A percentile compares a stretch with the other conserved stretches of the same genome.
Conservation (phyloP, 1,140 invertebrate species). For the Saccostrea cuccullata region DNA sequence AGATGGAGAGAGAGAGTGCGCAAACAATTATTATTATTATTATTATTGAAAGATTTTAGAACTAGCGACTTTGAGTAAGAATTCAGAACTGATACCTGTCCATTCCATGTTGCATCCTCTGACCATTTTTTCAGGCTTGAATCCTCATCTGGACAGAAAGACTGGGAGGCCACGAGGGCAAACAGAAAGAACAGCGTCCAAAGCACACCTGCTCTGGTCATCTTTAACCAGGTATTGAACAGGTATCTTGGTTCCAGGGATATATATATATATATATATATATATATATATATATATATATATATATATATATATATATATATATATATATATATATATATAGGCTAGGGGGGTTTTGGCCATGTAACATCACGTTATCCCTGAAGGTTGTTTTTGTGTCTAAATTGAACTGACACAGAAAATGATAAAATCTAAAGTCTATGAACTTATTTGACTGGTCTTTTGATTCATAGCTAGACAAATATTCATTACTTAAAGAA, state of each 20-base stretch:
- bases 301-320: too few species aligned
- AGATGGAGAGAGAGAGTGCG: too few species aligned
- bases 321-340: too few species aligned
- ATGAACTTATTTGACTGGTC: background rate
- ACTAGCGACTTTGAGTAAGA: background rate
- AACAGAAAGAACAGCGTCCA: background rate
- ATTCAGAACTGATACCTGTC: background rate
- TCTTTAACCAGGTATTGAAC: background rate
- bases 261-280: too few species aligned
- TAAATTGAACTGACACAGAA: background rate
- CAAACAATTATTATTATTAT: background rate
- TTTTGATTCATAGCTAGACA: background rate
- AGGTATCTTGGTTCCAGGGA: background rate
- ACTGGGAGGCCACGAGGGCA: background rate
- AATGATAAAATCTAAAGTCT: background rate
- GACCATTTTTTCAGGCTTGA: background rate
- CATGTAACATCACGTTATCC: background rate
- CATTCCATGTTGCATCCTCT: slow-evolving; percentile 5
- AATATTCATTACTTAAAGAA: background rate
- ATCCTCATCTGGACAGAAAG: background rate
- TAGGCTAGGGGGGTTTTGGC: background rate
- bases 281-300: too few species aligned
- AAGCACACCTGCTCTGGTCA: background rate
- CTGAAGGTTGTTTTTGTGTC: background rate
- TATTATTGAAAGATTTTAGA: background rate